A percentile compares a stretch with the other conserved stretches of the same genome.
Conservation (phyloP, 2,797 vertebrate genomes). For the Oreortyx pictus region DNA sequence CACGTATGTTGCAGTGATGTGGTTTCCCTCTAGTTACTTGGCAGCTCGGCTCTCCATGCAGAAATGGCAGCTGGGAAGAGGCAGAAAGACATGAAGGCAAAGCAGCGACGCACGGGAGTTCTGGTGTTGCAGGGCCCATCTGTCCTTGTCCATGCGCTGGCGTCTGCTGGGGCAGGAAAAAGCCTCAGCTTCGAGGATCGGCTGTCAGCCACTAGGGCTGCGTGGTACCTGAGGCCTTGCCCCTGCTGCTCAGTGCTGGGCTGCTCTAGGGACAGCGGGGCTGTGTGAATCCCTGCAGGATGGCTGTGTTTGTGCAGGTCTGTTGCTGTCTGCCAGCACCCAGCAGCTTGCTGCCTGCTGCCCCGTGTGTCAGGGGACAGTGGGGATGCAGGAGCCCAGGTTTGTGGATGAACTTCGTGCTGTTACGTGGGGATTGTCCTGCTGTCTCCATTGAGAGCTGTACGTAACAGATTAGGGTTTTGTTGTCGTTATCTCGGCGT, state of each 20-base stretch:
- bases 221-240: not conserved
- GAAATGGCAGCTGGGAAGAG: not conserved
- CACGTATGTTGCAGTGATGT: constrained; percentile 23
- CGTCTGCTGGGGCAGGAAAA: not conserved
- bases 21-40: constrained; percentile 47
- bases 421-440: not conserved
- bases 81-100: not conserved
- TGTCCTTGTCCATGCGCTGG: not conserved
- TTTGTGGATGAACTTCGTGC: not conserved
- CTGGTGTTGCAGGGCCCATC: not conserved
- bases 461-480: not conserved
- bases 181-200: not conserved
- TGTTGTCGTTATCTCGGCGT: not conserved
- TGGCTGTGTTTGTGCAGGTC: not conserved
- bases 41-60: constrained; percentile 3
- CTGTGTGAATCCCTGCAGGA: not conserved
- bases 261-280: not conserved
- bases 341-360: not conserved
- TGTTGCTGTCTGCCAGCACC: not conserved
- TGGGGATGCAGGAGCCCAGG: not conserved
- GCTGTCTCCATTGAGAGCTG: not conserved
- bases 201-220: not conserved
- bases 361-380: not conserved
- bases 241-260: not conserved
- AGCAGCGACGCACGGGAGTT: rapidly evolving